These are phyloP conservation scores for Pongo pygmaeus DNA, from an alignment of 2,113 vertebrate species.

Conservation along the genomic window DNA sequence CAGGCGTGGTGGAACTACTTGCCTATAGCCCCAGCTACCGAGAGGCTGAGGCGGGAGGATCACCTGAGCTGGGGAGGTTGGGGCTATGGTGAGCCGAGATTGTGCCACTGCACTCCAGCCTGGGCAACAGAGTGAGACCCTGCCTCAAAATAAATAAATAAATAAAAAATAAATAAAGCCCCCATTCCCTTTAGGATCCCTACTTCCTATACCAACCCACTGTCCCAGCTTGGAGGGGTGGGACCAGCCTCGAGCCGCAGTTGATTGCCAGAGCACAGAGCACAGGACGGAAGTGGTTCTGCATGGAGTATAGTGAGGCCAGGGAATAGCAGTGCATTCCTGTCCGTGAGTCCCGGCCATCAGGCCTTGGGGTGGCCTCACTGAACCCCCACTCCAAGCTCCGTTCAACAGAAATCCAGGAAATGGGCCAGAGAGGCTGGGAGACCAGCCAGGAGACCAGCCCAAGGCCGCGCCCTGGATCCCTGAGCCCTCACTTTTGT, in stretches of 20 bases:
- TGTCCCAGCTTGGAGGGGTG: background rate
- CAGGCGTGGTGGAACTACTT: too few relatives aligned
- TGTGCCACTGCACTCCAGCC: too few relatives aligned
- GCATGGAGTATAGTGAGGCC: background rate
- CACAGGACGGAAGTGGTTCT: background rate
- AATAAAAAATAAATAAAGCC: too few relatives aligned
- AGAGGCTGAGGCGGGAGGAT: too few relatives aligned
- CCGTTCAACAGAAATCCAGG: background rate
- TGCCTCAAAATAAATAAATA: too few relatives aligned
- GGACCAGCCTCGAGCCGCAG: background rate
- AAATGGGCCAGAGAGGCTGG: background rate
- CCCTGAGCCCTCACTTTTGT: background rate
- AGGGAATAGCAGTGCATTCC: background rate
- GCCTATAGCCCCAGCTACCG: background rate
- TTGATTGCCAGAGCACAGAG: background rate
- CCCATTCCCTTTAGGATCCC: background rate
- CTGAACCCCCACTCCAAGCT: background rate
- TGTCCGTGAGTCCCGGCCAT: fast-evolving
- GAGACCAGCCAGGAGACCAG: background rate
- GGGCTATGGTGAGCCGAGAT: too few relatives aligned
- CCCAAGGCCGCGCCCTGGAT: background rate
- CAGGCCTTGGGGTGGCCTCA: background rate
- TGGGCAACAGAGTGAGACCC: too few relatives aligned
- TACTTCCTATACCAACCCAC: background rate
- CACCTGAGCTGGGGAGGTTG: too few relatives aligned